Percentiles rank a stretch among this genome's conserved stretches.
Evolutionary conservation across 2,797 vertebrate genomes (phyloP).

Genomic region (Fistularia tabacaria): DNA sequence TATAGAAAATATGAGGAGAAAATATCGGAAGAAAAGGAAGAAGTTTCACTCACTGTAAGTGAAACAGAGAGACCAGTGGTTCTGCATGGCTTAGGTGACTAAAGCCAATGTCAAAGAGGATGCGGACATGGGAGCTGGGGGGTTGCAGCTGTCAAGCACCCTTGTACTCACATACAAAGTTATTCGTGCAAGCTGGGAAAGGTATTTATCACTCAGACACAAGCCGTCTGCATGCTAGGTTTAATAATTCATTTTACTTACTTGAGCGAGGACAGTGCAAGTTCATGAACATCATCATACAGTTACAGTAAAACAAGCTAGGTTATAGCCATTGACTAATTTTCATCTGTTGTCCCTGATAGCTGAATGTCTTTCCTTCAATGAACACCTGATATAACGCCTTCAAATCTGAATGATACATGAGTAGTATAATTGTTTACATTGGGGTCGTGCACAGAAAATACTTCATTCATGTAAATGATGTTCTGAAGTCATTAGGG

Average conservation of each 20-base stretch:
- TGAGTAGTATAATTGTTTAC: conserved; percentile 43
- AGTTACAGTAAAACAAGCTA: too few species aligned
- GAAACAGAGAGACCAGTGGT: conserved; percentile 35
- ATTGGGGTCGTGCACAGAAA: conserved; percentile 21
- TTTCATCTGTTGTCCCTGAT: too few species aligned
- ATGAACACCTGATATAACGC: too few species aligned
- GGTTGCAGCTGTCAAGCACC: conserved; percentile 20
- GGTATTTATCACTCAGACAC: conserved; percentile 22
- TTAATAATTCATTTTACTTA: too few species aligned
- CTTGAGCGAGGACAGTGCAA: too few species aligned
- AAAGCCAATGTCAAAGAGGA: conserved; percentile 23
- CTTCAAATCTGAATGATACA: too few species aligned
- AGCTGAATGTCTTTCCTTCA: conserved; percentile 13
- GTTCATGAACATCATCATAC: too few species aligned
- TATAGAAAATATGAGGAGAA: not conserved
- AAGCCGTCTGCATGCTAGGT: conserved; percentile 1
- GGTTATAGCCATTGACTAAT: too few species aligned
- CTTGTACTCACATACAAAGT: conserved; percentile 33
- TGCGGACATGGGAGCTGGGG: conserved; percentile 32
- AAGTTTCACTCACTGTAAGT: conserved; percentile 11
- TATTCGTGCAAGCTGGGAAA: conserved; percentile 37
- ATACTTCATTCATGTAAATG: conserved; percentile 31
- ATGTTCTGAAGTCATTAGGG: too few species aligned
- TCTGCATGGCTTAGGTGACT: conserved; percentile 26
- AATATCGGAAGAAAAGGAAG: conserved; percentile 9